Evolutionary conservation across 1,140 invertebrate genomes (phyloP).

Genomic region (Saccostrea glomerata): DNA sequence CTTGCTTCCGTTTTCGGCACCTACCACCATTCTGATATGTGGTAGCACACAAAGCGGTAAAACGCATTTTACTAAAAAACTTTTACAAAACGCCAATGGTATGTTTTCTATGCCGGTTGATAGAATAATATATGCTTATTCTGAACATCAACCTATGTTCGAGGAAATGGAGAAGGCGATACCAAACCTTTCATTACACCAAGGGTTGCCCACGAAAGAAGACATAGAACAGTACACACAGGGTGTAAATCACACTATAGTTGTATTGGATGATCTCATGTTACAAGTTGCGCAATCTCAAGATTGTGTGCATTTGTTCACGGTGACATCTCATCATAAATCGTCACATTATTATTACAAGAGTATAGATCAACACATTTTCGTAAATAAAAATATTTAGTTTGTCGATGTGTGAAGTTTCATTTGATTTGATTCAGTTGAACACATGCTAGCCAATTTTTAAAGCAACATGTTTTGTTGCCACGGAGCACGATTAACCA

Average conservation of each 20-base stretch:
- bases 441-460: too few species aligned
- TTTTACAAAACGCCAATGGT: conserved; percentile 44
- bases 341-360: too few species aligned
- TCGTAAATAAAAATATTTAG: too few species aligned
- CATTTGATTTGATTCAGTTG: too few species aligned
- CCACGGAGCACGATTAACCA: too few species aligned
- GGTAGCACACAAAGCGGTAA: conserved; percentile 49
- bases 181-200: conserved; percentile 40
- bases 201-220: conserved; percentile 46
- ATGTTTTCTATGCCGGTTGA: conserved; percentile 44
- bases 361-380: too few species aligned
- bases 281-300: conserved; percentile 16
- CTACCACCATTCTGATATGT: conserved; percentile 38
- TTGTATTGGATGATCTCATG: conserved; percentile 51
- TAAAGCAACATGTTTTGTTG: too few species aligned
- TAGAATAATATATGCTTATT: conserved; percentile 47
- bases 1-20: conserved; percentile 40
- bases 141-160: conserved; percentile 47
- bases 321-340: conserved; percentile 43
- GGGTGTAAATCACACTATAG: conserved; percentile 34
- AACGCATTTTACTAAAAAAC: conserved; percentile 38
- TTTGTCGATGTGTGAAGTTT: too few species aligned
- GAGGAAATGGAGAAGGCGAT: conserved; percentile 40
- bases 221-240: conserved; percentile 50
- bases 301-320: conserved; percentile 45